A percentile compares a stretch with the other conserved stretches of the same genome.
Conservation (phyloP, 2,888 invertebrate species). For the Cylindroiulus punctatus region DNA sequence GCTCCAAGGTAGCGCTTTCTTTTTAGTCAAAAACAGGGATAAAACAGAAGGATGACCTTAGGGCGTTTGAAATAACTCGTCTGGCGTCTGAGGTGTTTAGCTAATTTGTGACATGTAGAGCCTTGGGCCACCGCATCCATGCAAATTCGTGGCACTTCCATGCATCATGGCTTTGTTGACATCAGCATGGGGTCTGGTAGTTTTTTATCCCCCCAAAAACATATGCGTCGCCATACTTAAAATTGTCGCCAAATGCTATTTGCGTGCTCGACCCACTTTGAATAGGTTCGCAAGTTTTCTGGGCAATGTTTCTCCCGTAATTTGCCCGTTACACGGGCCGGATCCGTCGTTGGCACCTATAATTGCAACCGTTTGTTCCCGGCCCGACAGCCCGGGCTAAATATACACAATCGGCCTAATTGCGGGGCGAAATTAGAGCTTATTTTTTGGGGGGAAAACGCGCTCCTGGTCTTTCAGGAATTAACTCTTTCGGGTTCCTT, state of each 20-base stretch:
- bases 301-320: background rate
- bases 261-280: slow-evolving; percentile 17
- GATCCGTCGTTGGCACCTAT: slow-evolving; percentile 32
- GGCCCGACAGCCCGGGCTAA: slow-evolving; percentile 14
- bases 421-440: slow-evolving; percentile 15
- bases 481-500: slow-evolving; percentile 32
- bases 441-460: background rate
- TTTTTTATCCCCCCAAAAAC: background rate
- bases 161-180: background rate
- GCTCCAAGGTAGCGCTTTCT: background rate
- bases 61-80: background rate
- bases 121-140: slow-evolving; percentile 16
- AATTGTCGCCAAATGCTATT: slow-evolving; percentile 32
- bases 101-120: background rate
- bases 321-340: slow-evolving; percentile 17
- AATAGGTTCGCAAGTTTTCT: background rate
- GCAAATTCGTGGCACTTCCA: slow-evolving; percentile 19
- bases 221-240: slow-evolving; percentile 32
- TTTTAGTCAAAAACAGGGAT: background rate
- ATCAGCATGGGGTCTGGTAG: slow-evolving; percentile 16
- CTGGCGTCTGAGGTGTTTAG: background rate
- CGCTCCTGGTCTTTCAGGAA: slow-evolving; percentile 27
- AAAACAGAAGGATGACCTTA: background rate
- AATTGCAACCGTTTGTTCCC: slow-evolving; percentile 32
- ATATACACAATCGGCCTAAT: slow-evolving; percentile 8